Base-by-base conservation (phyloP, 2,113 vertebrate genomes). In the Eptatretus burgeri region DNA sequence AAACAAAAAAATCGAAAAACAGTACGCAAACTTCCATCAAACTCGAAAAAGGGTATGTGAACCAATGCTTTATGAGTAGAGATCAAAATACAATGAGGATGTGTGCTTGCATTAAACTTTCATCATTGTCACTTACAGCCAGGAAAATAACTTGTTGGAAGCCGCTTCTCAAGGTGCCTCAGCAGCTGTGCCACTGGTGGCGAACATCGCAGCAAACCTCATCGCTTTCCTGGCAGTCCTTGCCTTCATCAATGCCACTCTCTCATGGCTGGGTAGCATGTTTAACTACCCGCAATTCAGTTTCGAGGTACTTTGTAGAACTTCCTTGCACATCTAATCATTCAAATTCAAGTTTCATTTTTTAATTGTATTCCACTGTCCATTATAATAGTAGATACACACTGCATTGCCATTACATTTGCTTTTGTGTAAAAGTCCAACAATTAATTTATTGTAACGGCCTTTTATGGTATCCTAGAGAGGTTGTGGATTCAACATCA, bases 261-360 rank as follows among this genome's bases (percentile, higher is more conserved):
- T 89, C 18, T 81, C 81, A 50, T 89, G 83, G 82, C 53, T 86
- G 13, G 82, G 82, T 50, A 78, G 13, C 63, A 74, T 86, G 75
- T 77, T 87, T 49, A 73, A 81, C 71, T 84, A 71, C 65, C 80
- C 83, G 9, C 72, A 84, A 66, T 68, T 86, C 64, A 87, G 74
- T 70, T 89, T 91, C 66, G 75, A 83, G 77, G 84, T 89, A 76
- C 60, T 51, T 64, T 63, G 64, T 64, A 49, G 27, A 41, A 41
- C 27, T 41, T 41, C 7, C 27, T 5, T 5, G 7, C 27, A 41
- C 27, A 41, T n/a, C n/a, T n/a, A n/a, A n/a, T 41, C 27, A 41
- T 41, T 41, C 27, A 41, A 41, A 41, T 41, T 41, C 27, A 41
- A 41, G 27, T 41, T 41, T 4, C 27, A 41, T 2, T 7, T 7